Evolutionary conservation across 2,888 invertebrate species (phyloP).

Genomic region (Agriopis aurantiaria): DNA sequence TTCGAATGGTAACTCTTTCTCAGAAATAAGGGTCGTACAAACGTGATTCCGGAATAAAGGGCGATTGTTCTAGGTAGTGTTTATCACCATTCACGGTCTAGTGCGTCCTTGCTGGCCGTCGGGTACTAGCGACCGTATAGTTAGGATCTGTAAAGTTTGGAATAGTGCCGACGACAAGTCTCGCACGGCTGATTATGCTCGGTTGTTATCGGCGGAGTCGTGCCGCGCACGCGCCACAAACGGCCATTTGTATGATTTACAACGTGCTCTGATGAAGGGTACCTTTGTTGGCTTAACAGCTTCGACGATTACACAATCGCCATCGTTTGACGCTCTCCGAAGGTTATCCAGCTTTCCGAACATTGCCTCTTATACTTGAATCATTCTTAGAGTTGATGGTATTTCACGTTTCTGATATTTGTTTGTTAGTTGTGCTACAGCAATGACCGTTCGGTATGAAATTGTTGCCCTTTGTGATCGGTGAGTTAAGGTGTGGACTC

Average conservation of each 20-base stretch:
- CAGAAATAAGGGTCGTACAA: constrained; percentile 57
- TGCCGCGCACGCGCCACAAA: constrained; percentile 79
- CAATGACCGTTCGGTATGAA: constrained; percentile 46
- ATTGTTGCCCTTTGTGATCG: constrained; percentile 49
- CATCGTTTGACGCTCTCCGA: constrained; percentile 69
- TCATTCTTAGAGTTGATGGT: constrained; percentile 52
- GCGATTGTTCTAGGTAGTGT: constrained; percentile 64
- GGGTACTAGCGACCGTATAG: constrained; percentile 52
- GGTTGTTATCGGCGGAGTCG: constrained; percentile 64
- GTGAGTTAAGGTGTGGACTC: constrained; percentile 35
- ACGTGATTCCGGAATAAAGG: constrained; percentile 68
- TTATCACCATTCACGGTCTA: constrained; percentile 62
- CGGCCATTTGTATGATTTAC: constrained; percentile 80
- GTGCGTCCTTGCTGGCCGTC: constrained; percentile 39
- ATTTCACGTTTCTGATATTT: constrained; percentile 74
- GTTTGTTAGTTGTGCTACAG: constrained; percentile 46
- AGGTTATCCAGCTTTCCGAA: constrained; percentile 67
- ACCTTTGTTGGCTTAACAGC: constrained; percentile 76
- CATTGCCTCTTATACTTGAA: constrained; percentile 42
- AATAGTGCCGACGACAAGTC: constrained; percentile 50
- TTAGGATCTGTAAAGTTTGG: constrained; percentile 49
- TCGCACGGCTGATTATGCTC: constrained; percentile 54
- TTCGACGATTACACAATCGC: constrained; percentile 73
- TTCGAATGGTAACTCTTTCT: constrained; percentile 50
- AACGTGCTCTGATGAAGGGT: constrained; percentile 70